Base-by-base conservation (phyloP, 2,888 invertebrate species). In the Panopea generosa region DNA sequence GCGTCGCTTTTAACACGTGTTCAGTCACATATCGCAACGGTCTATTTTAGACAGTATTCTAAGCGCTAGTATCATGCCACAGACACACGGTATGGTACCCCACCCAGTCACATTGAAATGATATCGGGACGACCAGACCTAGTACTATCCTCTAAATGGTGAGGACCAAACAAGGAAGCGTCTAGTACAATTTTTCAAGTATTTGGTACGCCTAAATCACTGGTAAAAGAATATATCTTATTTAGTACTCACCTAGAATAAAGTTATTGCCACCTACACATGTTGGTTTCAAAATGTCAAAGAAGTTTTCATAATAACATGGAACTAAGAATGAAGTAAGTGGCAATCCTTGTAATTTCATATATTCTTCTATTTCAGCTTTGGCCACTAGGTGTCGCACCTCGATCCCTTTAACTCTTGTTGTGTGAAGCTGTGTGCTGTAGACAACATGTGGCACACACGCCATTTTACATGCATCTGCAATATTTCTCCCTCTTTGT, bases 321-420 rank as follows among this genome's bases (percentile, higher is more conserved):
- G 91, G 91, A 18, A 91, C 82, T 43, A 90, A 80, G 9, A 91
- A 69, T 27, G 81, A 85, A 16, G 90, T 91, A 38, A 90, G 38
- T 24, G 87, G 87, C n/a, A 91, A 71, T 11, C 63, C 61, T 7
- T 83, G 71, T 26, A 82, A 77, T 55, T 76, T 83, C 85, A 90
- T 86, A 77, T 89, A 88, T 2, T 82, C 85, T 56, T 89, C 88
- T 20, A 88, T 82, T 63, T 86, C 85, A 2, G 90, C 89, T 81
- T 91, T 91, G 20, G 90, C 88, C 60, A 90, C 90, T 69, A 90
- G 82, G 74, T 91, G 89, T 2, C 88, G 82, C 4, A 86, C 90
- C 66, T 85, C 77, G 11, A 89, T 80, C 1, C 90, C 89, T 20
- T 85, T 84, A n/a, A 88, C 82, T 27, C 82, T 61, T 33, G 86